Conservation (phyloP, 1,140 invertebrate genomes). For the Bombus sibiricus region DNA sequence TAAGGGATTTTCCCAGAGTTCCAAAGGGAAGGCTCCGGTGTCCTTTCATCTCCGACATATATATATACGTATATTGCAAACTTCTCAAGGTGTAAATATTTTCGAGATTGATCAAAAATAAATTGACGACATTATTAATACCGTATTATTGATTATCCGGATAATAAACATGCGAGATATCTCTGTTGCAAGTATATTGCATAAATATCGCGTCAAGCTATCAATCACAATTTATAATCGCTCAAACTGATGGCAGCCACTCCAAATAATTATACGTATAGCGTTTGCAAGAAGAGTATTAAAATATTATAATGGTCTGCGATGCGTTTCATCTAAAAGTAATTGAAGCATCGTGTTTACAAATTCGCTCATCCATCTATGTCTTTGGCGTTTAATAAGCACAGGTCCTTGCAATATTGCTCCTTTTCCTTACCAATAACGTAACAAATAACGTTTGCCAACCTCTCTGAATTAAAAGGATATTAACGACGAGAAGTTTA, state of each 20-base stretch:
- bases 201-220: neutral
- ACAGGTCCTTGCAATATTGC: neutral
- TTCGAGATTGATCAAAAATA: neutral
- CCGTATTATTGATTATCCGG: neutral
- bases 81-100: neutral
- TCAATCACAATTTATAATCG: constrained; percentile 1
- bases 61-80: too few species aligned
- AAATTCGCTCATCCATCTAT: neutral
- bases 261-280: neutral
- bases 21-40: too few species aligned
- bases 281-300: neutral
- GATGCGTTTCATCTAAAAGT: neutral
- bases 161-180: too few species aligned
- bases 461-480: neutral
- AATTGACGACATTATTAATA: neutral
- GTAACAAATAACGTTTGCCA: neutral
- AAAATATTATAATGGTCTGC: neutral
- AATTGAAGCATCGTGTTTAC: neutral
- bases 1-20: too few species aligned
- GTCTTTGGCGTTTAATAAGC: neutral
- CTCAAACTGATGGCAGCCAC: neutral
- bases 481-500: neutral
- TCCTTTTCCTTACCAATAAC: neutral
- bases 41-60: too few species aligned
- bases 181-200: neutral